Percentiles rank a stretch among this genome's conserved stretches.
Conservation (phyloP, 2,888 invertebrate species). For the Scaptomyza reducta region DNA sequence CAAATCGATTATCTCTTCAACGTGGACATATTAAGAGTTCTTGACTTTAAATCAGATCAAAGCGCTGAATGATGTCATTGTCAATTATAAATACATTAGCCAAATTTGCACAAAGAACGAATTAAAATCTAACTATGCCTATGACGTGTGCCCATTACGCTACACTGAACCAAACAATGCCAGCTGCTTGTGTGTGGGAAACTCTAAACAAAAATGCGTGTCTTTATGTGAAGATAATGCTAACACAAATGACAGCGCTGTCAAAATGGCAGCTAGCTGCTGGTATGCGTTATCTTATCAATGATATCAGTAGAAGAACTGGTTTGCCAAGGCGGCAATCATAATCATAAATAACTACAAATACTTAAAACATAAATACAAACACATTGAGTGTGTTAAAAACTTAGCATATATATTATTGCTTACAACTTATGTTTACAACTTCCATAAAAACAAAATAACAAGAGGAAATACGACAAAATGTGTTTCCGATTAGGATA, state of each 20-base stretch:
- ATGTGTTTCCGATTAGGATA: neutral
- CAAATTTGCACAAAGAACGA: constrained; percentile 33
- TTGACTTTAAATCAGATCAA: constrained; percentile 33
- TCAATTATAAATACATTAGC: constrained; percentile 75
- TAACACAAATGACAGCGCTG: constrained; percentile 63
- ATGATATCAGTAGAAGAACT: constrained; percentile 64
- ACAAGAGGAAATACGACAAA: constrained; percentile 27
- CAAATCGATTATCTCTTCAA: constrained; percentile 10
- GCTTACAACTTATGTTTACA: constrained; percentile 4
- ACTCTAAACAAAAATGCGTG: constrained; percentile 31
- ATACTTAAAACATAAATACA: constrained; percentile 3
- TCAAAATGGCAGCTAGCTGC: constrained; percentile 45
- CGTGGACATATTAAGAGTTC: constrained; percentile 13
- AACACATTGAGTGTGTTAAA: constrained; percentile 46
- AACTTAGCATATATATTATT: constrained; percentile 6
- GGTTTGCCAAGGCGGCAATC: constrained; percentile 37
- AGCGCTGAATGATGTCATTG: constrained; percentile 55
- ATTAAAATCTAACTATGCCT: constrained; percentile 62
- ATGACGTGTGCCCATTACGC: constrained; percentile 32
- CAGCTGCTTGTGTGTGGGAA: constrained; percentile 50
- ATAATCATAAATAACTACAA: constrained; percentile 17
- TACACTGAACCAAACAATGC: constrained; percentile 30
- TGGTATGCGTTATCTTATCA: constrained; percentile 55
- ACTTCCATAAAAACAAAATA: constrained; percentile 7
- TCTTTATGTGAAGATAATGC: constrained; percentile 56